Evolutionary conservation across 2,888 invertebrate species (phyloP), one percentile per base, ranked within the genome.

Genomic region (Ptychoptera contaminata): DNA sequence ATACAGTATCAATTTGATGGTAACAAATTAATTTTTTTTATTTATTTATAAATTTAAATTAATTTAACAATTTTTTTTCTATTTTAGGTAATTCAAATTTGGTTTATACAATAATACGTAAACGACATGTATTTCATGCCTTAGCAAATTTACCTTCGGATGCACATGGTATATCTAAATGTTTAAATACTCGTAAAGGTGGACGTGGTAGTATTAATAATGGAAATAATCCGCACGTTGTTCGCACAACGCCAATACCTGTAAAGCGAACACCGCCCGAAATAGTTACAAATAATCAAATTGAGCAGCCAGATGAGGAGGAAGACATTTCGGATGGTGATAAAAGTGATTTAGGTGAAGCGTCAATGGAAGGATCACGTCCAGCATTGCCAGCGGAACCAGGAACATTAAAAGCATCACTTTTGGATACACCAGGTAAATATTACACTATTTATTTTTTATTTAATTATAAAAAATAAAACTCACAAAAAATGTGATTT

Each of bases 1-100:
- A 98, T 99, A 54, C 98, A 99, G 71, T 96, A 96, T 61, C 96
- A 96, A 67, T 96, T 96, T 66, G 94, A 96, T 67, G 94, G 93
- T 75, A 54, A 70, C 71, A 49, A 29, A 16, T 11, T 30, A 32
- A 42, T 42, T 12, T 5, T 5, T 10, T 23, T 6, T 32, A 12
- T 31, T 40, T 32, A 31, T 40, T 40, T 35, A 8, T 5, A 35
- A 36, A 41, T 40, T 5, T 37, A 3, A 37, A 44, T 30, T 37
- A 35, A 35, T 12, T 10, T 40, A 35, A 6, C 2, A 35, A 35
- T 12, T 35, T 35, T 35, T 35, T 15, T 45, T 40, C 29, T 12
- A 36, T 52, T 51, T 0, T 57, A 84, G 88, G 90, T n/a, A 98
- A 98, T 66, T 90, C 96, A 2, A 97, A 96, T 70, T 73, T 98